Evolutionary conservation across 2,888 invertebrate genomes (phyloP).

Genomic region (Drosophila neutralis): DNA sequence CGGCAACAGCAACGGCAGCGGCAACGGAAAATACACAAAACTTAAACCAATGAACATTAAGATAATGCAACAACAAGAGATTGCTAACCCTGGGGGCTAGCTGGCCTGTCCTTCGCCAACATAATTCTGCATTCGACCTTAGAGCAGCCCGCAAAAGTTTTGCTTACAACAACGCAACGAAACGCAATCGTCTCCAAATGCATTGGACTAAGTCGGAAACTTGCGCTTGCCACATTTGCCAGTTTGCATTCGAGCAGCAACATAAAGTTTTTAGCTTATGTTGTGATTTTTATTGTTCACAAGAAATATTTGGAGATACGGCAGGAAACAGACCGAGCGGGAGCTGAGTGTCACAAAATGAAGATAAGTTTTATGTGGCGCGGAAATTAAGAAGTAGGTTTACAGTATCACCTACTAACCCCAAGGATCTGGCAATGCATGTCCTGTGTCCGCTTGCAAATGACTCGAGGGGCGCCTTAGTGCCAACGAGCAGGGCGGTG

Average conservation of each 20-base stretch:
- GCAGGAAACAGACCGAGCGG: background rate
- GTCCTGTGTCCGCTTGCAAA: slow-evolving; percentile 25
- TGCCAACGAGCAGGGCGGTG: slow-evolving; percentile 24
- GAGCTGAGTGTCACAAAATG: slow-evolving; percentile 60
- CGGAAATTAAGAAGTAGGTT: slow-evolving; percentile 80
- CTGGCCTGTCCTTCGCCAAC: slow-evolving; percentile 38
- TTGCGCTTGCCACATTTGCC: slow-evolving; percentile 75
- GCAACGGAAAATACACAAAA: slow-evolving; percentile 77
- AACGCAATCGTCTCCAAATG: slow-evolving; percentile 48
- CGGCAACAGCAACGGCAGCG: slow-evolving; percentile 8
- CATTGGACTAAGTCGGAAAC: slow-evolving; percentile 70
- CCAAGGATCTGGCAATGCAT: slow-evolving; percentile 37
- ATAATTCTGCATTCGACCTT: slow-evolving; percentile 74
- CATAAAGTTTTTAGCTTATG: slow-evolving; percentile 80
- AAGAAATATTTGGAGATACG: slow-evolving; percentile 8
- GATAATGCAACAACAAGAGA: slow-evolving; percentile 75
- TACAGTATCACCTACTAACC: slow-evolving; percentile 38
- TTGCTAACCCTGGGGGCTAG: slow-evolving; percentile 9
- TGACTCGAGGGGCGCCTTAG: slow-evolving; percentile 37
- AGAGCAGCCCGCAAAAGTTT: slow-evolving; percentile 73
- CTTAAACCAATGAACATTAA: slow-evolving; percentile 82
- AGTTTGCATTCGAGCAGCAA: slow-evolving; percentile 69
- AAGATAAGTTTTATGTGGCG: slow-evolving; percentile 81
- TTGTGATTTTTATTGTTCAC: slow-evolving; percentile 77
- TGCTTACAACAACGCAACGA: slow-evolving; percentile 51